These are phyloP conservation scores for Netta rufina DNA, from an alignment of 2,797 vertebrate genomes.

Conservation along the genomic window DNA sequence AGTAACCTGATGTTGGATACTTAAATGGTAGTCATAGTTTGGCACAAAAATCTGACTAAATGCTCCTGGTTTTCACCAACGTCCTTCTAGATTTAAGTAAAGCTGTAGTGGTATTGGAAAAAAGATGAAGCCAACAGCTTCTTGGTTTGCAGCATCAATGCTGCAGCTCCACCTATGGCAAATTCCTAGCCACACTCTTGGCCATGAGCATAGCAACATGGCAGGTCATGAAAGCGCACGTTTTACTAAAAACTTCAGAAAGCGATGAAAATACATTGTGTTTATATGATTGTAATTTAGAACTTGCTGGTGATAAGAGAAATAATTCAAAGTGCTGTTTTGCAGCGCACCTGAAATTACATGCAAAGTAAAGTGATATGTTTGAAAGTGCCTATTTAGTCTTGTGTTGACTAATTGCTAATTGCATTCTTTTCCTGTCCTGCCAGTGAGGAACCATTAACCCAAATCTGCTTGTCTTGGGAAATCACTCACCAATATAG, in stretches of 20 bases:
- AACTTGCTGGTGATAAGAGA: slow-evolving; percentile 26
- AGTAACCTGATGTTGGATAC: background rate
- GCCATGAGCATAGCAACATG: background rate
- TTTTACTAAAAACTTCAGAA: slow-evolving; percentile 43
- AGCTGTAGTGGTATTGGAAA: background rate
- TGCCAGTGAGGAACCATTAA: slow-evolving; percentile 29
- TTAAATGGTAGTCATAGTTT: background rate
- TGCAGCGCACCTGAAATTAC: slow-evolving; percentile 15
- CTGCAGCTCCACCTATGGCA: rapidly evolving
- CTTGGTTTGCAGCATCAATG: background rate
- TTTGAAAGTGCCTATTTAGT: slow-evolving; percentile 67
- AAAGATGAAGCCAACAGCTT: slow-evolving; percentile 15
- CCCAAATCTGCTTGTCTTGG: background rate
- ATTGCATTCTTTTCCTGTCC: slow-evolving; percentile 39
- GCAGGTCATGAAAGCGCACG: background rate
- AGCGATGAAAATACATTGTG: background rate
- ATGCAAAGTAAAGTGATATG: background rate
- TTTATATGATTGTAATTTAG: slow-evolving; percentile 44
- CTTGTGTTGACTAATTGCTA: slow-evolving; percentile 47
- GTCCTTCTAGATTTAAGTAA: slow-evolving; percentile 35
- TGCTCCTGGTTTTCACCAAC: background rate
- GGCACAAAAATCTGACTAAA: slow-evolving; percentile 13
- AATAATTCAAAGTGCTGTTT: slow-evolving; percentile 26
- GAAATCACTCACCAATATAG: background rate
- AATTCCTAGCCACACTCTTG: background rate